Percentiles rank a stretch among this genome's conserved stretches.
Conservation (phyloP, 2,888 invertebrate species). For the Morpho achilles region DNA sequence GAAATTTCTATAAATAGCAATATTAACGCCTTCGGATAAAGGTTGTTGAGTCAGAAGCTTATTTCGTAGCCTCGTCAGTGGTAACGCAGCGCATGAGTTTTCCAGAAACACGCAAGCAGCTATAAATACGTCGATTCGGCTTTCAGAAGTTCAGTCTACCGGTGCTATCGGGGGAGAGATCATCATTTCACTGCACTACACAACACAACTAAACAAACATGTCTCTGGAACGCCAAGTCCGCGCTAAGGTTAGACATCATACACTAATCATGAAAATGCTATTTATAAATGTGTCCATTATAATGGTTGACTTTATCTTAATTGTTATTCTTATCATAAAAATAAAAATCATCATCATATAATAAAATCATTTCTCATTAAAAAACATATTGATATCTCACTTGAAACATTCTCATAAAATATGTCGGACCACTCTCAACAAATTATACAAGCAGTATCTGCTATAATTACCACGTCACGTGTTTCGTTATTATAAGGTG, state of each 20-base stretch:
- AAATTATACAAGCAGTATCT: too few species aligned
- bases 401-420: too few species aligned
- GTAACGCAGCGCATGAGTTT: slow-evolving; percentile 54
- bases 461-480: too few species aligned
- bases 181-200: slow-evolving; percentile 47
- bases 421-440: too few species aligned
- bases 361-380: too few species aligned
- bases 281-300: slow-evolving; percentile 5
- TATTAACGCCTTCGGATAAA: slow-evolving; percentile 31
- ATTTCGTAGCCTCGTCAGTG: slow-evolving; percentile 55
- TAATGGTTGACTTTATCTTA: too few species aligned
- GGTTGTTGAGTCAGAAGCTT: slow-evolving; percentile 67
- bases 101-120: slow-evolving; percentile 72
- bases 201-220: slow-evolving; percentile 72
- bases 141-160: slow-evolving; percentile 75
- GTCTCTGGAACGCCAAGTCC: slow-evolving; percentile 96
- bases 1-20: slow-evolving; percentile 22
- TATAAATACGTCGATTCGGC: slow-evolving; percentile 70
- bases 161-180: slow-evolving; percentile 56
- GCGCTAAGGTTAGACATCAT: slow-evolving; percentile 85
- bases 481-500: too few species aligned
- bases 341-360: too few species aligned
- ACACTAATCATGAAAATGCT: slow-evolving; percentile 30
- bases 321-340: too few species aligned
- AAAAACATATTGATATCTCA: too few species aligned